Base-by-base conservation (phyloP, 2,888 invertebrate species). In the Latrodectus elegans region DNA sequence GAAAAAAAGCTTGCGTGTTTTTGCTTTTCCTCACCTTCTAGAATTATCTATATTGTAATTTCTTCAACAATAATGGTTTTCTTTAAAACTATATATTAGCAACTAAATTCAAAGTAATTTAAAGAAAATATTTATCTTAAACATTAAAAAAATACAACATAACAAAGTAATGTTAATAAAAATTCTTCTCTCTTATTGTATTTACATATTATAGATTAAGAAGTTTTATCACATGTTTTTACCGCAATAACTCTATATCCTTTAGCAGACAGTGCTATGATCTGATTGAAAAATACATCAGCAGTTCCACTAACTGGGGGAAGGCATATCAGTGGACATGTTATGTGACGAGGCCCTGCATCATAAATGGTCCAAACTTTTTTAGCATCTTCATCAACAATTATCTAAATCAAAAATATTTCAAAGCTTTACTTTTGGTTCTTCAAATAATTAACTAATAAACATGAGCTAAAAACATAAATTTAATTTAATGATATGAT, bases 321-420 rank as follows among this genome's bases (percentile, higher is more conserved):
- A 90, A 97, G 93, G 93, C 96, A 97, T 90, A 97, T 93, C 65
- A 97, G 91, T 0, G 97, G 97, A 91, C 95, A 95, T 88, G 93
- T 94, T 0, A 97, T 94, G 78, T 94, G 94, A 92, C 95, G 95
- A 11, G 97, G 97, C 52, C 96, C 97, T 84, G 96, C 95, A 92
- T 97, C 97, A 92, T 96, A 97, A 88, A 97, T 93, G 91, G 95
- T 95, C 97, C 97, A 97, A 93, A 96, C 96, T 94, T 96, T 96
- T 76, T 95, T 94, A 81, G 95, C 94, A 91, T 96, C 95, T 70
- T 95, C 94, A 92, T 97, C 97, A 53, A 97, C 96, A 76, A 95
- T 94, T 88, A 96, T 94, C 90, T 90, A 70, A 2, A 82, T 80
- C 60, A 51, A 83, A 38, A 55, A 53, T 60, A n/a, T 10, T 60